phyloP scores from a whole-genome alignment of 2,797 vertebrate genomes.

The Syngnathus rostellatus region DNA sequence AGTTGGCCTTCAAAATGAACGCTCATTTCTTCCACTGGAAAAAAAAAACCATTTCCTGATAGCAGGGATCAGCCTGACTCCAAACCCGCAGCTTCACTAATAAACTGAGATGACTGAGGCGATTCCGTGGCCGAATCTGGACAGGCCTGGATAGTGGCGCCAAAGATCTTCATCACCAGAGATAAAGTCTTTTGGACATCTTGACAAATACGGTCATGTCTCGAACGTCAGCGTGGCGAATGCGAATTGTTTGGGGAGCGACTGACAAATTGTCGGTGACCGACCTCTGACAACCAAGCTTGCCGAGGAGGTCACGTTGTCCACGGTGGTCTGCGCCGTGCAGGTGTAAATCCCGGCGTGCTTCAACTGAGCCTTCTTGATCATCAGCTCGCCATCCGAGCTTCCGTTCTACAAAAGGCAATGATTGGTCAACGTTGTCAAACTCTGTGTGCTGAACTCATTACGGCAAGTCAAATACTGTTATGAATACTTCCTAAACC shows the following conservation, averaged over 20 bases:
- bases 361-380: conserved; percentile 82
- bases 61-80: background rate
- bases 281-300: conserved; percentile 91
- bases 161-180: background rate
- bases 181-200: background rate
- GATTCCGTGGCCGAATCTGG: background rate
- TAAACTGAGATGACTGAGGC: background rate
- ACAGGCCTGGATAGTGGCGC: background rate
- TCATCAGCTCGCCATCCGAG: conserved; percentile 82
- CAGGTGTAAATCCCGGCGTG: conserved; percentile 87
- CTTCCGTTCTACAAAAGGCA: conserved; percentile 68
- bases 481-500: background rate
- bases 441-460: background rate
- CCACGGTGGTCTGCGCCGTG: conserved; percentile 88
- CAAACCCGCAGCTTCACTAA: background rate
- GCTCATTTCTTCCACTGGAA: conserved; percentile 3
- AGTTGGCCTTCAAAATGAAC: background rate
- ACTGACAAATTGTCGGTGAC: conserved; percentile 18
- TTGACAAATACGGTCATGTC: background rate
- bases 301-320: conserved; percentile 84
- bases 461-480: background rate
- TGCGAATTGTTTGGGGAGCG: background rate
- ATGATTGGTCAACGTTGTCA: no score
- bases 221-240: background rate
- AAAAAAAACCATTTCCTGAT: background rate